These are phyloP conservation scores for Phocides pigmalion DNA, from an alignment of 1,140 invertebrate species.

Conservation along the genomic window DNA sequence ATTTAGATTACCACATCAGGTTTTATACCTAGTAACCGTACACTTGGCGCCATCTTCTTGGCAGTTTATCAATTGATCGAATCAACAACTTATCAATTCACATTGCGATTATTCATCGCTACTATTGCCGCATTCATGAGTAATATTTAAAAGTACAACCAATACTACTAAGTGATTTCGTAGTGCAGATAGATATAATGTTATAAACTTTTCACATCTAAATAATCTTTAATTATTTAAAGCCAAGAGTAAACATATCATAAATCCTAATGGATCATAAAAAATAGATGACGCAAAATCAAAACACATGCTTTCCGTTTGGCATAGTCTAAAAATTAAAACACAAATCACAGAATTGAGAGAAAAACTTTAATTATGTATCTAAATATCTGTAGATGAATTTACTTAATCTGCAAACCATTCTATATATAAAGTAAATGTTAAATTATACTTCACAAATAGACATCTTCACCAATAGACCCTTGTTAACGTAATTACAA, in stretches of 20 bases:
- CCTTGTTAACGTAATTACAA: constrained; percentile 12
- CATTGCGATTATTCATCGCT: constrained; percentile 3
- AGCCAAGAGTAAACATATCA: too few species aligned
- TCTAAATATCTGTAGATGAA: too few species aligned
- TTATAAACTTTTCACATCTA: not conserved
- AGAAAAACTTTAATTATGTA: too few species aligned
- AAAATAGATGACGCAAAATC: not conserved
- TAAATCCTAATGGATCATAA: too few species aligned
- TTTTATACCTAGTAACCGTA: constrained; percentile 12
- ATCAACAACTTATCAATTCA: constrained; percentile 15
- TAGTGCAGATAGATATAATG: not conserved
- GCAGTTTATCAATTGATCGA: constrained; percentile 19
- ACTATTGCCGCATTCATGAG: not conserved
- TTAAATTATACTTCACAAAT: not conserved
- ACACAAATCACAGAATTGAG: too few species aligned
- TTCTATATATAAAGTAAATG: not conserved
- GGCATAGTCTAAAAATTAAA: too few species aligned
- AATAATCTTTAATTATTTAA: too few species aligned
- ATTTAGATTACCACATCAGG: constrained; percentile 20
- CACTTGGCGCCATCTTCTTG: constrained; percentile 8
- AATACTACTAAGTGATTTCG: not conserved
- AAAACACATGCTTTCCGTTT: too few species aligned
- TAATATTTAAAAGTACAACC: not conserved
- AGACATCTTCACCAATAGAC: not conserved
- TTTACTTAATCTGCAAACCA: too few species aligned